These are phyloP conservation scores for Drosophila mayri DNA, from an alignment of 1,140 invertebrate genomes.

Conservation along the genomic window DNA sequence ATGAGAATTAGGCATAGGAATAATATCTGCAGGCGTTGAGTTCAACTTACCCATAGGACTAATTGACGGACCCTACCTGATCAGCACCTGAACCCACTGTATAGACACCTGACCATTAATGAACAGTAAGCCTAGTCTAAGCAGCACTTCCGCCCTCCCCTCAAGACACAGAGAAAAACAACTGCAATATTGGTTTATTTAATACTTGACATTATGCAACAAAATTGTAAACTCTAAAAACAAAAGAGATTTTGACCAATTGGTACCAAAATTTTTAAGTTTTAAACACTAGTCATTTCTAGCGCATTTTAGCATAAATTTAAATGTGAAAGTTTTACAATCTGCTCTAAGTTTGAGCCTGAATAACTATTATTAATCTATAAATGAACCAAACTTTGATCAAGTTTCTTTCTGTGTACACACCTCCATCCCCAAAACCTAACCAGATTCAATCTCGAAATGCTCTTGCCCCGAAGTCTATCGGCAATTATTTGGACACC, in stretches of 20 bases:
- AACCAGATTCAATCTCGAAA: slow-evolving; percentile 44
- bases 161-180: slow-evolving; percentile 7
- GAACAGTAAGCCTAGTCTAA: slow-evolving; percentile 42
- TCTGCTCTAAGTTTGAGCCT: no score
- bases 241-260: no score
- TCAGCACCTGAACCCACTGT: slow-evolving; percentile 27
- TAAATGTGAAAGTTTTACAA: no score
- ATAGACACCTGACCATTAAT: slow-evolving; percentile 42
- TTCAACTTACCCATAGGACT: slow-evolving; percentile 45
- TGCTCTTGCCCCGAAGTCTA: slow-evolving; percentile 54
- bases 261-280: no score
- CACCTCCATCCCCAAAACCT: slow-evolving; percentile 1
- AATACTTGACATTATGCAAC: no score
- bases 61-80: slow-evolving; percentile 38
- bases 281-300: no score
- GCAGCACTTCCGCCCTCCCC: slow-evolving; percentile 13
- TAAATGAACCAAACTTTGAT: no score
- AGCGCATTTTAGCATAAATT: no score
- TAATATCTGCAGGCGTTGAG: slow-evolving; percentile 35
- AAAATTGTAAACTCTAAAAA: no score
- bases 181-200: neutral
- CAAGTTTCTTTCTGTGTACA: slow-evolving; percentile 5
- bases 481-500: slow-evolving; percentile 64
- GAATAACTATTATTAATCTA: neutral
- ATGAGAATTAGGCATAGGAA: slow-evolving; percentile 26